Evolutionary conservation across 2,113 vertebrate species (phyloP), one percentile per base, ranked within the genome.

Genomic region (Gasterosteus nipponicus): DNA sequence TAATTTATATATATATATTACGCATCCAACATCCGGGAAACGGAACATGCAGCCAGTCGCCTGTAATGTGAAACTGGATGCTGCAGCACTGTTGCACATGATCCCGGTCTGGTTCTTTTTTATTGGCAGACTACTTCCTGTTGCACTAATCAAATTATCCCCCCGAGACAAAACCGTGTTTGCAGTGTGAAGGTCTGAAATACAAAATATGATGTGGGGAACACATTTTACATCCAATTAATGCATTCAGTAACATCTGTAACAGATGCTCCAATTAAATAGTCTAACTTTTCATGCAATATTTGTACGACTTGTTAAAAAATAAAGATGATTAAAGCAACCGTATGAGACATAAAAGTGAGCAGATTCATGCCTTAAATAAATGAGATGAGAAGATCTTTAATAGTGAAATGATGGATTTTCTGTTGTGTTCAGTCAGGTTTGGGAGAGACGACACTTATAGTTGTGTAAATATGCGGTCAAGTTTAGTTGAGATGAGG

Each of bases 121-220:
- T 57, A 74, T 12, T 78, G 75, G 83, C 41, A 56, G 47, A 62
- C 64, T 19, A 87, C 77, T 85, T 90, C 89, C 86, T 90, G 85
- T 72, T 81, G 51, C 71, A 75, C 70, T 78, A 66, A 86, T 88
- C 75, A 78, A 78, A 83, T 80, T 69, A 54, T 77, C 81, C 77
- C 22, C 73, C 59, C 5, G 89, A 84, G 84, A 82, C 10, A 57
- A 64, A 67, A 59, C 53, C 31, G 1, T 3, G 12, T 51, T 29
- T 26, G 3, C 22, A 64, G 10, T 10, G 31, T 41, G 12, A 64
- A 49, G 35, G 3, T 22, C 3, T 26, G 15, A 73, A 41, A 47
- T 14, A 29, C n/a, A 61, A 11, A 15, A 11, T 60, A 31, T 60
- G 57, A 7, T 38, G 19, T 19, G 10, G 33, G 26, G 7, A 29